Percentiles rank a stretch among this genome's conserved stretches.
These are phyloP conservation scores for Rallus limicola DNA, from an alignment of 2,113 vertebrate species.

Conservation along the genomic window DNA sequence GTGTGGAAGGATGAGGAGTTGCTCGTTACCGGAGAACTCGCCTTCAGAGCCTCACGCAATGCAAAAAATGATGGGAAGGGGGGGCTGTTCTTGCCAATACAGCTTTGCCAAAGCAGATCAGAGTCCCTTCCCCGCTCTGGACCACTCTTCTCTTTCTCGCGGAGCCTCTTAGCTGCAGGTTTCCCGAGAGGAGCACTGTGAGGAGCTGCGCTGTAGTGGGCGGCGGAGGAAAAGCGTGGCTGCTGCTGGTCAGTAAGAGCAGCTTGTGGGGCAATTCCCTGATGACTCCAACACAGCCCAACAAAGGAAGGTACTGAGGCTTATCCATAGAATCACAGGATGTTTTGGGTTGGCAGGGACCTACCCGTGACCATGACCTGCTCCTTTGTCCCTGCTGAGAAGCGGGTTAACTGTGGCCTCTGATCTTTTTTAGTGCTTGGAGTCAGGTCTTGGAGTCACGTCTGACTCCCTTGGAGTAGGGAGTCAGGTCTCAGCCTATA, in stretches of 20 bases:
- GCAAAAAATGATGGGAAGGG: not conserved
- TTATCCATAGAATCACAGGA: not conserved
- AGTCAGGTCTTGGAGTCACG: too few species aligned
- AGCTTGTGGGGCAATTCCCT: not conserved
- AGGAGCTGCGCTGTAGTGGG: not conserved
- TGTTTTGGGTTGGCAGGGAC: too few species aligned
- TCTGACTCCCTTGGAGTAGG: not conserved
- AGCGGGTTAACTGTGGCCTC: not conserved
- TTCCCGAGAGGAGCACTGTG: not conserved
- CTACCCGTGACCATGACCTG: not conserved
- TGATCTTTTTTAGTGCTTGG: not conserved
- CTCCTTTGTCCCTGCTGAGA: not conserved
- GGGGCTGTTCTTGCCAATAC: not conserved
- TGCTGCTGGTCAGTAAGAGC: not conserved
- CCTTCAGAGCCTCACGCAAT: not conserved
- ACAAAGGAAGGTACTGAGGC: not conserved
- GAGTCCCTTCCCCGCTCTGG: not conserved
- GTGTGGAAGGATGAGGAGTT: not conserved
- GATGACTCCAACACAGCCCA: not conserved
- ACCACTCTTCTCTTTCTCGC: not conserved
- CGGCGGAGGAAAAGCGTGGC: not conserved
- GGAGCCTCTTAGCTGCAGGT: not conserved
- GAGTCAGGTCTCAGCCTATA: not conserved
- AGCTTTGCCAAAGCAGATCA: not conserved
- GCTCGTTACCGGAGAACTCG: not conserved